Conservation (phyloP, 64 coral and sea anemone species). For the Catalaphyllia jardinei region DNA sequence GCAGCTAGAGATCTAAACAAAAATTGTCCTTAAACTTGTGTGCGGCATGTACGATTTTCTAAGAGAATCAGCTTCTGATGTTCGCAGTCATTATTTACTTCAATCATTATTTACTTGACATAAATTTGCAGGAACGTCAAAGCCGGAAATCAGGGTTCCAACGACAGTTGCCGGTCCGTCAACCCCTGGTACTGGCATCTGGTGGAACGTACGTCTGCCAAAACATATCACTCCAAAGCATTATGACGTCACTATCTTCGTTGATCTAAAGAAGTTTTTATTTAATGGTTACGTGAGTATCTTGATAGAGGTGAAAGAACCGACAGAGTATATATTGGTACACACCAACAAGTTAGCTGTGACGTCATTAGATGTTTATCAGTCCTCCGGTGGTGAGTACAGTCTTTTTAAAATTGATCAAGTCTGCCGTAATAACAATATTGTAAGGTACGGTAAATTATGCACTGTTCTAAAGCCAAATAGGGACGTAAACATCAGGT, state of each 20-base stretch:
- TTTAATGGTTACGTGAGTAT: slow-evolving; percentile 81
- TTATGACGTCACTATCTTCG: slow-evolving; percentile 70
- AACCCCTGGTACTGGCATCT: slow-evolving; percentile 62
- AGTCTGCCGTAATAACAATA: too few species aligned
- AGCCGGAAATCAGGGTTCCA: background rate
- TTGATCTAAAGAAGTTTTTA: slow-evolving; percentile 59
- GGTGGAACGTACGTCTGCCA: slow-evolving; percentile 84
- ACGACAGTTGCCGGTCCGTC: slow-evolving; percentile 11
- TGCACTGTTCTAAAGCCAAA: too few species aligned
- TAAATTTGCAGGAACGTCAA: background rate
- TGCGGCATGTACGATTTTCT: too few species aligned
- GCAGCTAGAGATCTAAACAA: too few species aligned
- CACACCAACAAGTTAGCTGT: slow-evolving; percentile 83
- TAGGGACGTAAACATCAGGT: too few species aligned
- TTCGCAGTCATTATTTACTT: too few species aligned
- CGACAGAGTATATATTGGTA: slow-evolving; percentile 61
- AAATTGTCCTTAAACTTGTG: too few species aligned
- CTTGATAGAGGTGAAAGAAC: slow-evolving; percentile 41
- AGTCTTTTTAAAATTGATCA: too few species aligned
- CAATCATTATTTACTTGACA: background rate
- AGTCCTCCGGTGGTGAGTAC: background rate
- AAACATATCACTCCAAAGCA: slow-evolving; percentile 60
- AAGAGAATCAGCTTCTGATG: too few species aligned
- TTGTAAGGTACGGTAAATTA: too few species aligned
- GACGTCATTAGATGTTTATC: slow-evolving; percentile 44